Percentiles rank a stretch among this genome's conserved stretches.
Conservation (phyloP, 2,888 invertebrate species). For the Carabus problematicus region DNA sequence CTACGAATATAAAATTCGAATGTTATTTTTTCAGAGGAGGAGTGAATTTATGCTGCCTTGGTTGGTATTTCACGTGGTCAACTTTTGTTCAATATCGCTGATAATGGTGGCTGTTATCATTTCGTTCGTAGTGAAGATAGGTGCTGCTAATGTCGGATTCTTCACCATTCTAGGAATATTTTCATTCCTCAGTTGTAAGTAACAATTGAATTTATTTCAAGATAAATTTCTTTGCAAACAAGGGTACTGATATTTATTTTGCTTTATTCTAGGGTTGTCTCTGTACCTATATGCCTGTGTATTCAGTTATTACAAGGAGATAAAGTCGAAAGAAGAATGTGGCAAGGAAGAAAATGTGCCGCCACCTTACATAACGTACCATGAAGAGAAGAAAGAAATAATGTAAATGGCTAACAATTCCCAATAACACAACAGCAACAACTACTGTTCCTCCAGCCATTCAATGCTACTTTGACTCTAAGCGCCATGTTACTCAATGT, state of each 20-base stretch:
- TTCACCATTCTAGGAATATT: background rate
- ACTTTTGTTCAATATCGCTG: background rate
- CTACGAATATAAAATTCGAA: no score
- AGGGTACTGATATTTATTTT: no score
- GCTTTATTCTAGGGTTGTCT: background rate
- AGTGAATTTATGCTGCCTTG: constrained; percentile 27
- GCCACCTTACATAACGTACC: background rate
- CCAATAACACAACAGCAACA: no score
- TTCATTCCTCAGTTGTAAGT: background rate
- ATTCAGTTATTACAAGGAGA: background rate
- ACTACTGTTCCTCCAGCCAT: no score
- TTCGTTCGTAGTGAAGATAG: background rate
- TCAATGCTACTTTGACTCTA: no score
- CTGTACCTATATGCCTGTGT: background rate
- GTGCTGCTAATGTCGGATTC: background rate
- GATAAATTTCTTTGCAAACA: background rate
- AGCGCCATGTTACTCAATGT: no score
- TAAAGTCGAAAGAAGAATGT: background rate
- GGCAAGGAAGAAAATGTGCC: background rate
- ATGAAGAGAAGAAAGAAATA: no score
- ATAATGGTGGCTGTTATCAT: background rate
- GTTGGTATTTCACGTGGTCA: constrained; percentile 23
- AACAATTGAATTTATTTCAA: background rate
- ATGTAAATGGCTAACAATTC: no score
- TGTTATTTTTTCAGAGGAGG: constrained; percentile 11